Percentiles rank a stretch among this genome's conserved stretches.
phyloP scores from a whole-genome alignment of 2,113 vertebrate species.

The Orycteropus afer region DNA sequence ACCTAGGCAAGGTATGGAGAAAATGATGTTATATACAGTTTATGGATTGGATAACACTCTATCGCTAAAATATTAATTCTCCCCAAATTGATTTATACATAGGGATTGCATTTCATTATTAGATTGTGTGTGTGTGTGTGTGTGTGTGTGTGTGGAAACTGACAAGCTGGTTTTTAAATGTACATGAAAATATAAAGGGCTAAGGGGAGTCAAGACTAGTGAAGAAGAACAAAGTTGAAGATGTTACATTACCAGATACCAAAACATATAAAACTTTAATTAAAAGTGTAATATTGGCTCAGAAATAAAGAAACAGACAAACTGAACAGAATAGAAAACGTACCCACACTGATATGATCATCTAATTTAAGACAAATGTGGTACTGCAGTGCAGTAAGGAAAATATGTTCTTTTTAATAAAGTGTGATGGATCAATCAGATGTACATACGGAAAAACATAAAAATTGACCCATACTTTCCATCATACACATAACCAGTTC shows the following conservation, averaged over 20 bases:
- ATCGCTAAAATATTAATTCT: neutral
- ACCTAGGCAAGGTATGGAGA: neutral
- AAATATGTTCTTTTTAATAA: neutral
- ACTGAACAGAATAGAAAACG: neutral
- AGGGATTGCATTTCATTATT: neutral
- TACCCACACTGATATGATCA: neutral
- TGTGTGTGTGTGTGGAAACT: constrained; percentile 19
- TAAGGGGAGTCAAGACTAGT: neutral
- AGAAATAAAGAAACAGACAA: neutral
- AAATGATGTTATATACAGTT: neutral
- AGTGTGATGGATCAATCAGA: neutral
- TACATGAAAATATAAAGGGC: neutral
- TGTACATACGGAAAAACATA: neutral
- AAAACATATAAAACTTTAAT: constrained; percentile 4
- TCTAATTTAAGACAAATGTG: neutral
- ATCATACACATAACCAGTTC: neutral
- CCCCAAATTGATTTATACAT: neutral
- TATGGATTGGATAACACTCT: neutral
- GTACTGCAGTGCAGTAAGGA: neutral
- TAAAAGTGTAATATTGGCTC: constrained; percentile 6
- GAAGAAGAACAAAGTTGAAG: neutral
- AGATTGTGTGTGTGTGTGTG: neutral
- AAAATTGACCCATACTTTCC: neutral
- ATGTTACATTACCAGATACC: neutral
- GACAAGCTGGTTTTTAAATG: constrained; percentile 34